Evolutionary conservation across 1,140 invertebrate species (phyloP), one percentile per base, ranked within the genome.

Genomic region (Drosophila elegans): DNA sequence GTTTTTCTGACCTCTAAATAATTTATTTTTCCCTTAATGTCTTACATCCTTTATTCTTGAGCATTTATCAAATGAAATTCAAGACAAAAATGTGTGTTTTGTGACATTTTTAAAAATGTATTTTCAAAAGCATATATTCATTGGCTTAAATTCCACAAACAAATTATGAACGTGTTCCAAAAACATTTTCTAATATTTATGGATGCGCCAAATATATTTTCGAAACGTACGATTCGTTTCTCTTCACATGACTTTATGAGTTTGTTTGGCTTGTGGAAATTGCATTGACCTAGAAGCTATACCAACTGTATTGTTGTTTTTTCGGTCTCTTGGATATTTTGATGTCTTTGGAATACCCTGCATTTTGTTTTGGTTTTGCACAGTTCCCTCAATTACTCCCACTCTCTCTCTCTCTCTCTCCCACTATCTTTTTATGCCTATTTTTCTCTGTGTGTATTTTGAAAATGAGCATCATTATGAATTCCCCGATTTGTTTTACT

Each of bases 381-480:
- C 62, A 66, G 48, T 59, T 73, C 32, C 27, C 42, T 9, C 53
- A 27, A 16, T 9, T 12, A 29, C 57, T 55, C 16, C 29, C 29
- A 25, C 29, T 10, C 11, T 27, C 38, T 9, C 38, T 51, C 6
- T 32, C 29, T 42, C 49, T 48, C 39, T 66, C 53, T 25, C 5
- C 7, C 16, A n/a, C n/a, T n/a, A n/a, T 55, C 62, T 63, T 48
- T 36, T 38, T 63, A 34, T 55, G 34, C 32, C 34, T 64, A 36
- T 52, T 7, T 32, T 53, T 36, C 39, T 49, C 13, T 64, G 39
- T 57, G 51, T 71, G 60, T 82, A 80, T 85, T 85, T 85, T 73
- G 59, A 88, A 69, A 78, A 81, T 74, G 81, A 76, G 77, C 77
- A 81, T 72, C 71, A 71, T 86, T 88, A 88, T 86, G 78, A 86